phyloP scores from a whole-genome alignment of 2,888 invertebrate species.

The Drosophila prolongata region DNA sequence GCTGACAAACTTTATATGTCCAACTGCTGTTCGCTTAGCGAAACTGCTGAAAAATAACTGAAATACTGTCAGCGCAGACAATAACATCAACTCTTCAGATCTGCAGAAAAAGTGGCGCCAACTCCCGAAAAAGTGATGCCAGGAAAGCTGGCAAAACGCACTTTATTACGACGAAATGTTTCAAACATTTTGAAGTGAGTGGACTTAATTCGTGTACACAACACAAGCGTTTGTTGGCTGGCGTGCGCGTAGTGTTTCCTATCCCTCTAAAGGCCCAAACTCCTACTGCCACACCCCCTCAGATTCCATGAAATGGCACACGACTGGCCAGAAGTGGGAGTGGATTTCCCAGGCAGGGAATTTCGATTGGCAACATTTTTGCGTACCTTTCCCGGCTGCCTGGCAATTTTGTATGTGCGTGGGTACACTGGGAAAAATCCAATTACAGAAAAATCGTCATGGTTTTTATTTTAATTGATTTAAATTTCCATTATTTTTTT shows the following conservation, averaged over 20 bases:
- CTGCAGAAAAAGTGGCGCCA: constrained; percentile 4
- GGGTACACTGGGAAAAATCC: constrained; percentile 1
- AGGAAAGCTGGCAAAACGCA: constrained; percentile 50
- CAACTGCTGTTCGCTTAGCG: constrained; percentile 12
- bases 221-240: constrained; percentile 20
- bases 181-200: constrained; percentile 60
- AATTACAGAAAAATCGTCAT: not conserved
- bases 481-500: too few species aligned
- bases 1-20: constrained; percentile 51
- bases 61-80: constrained; percentile 48
- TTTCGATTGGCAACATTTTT: constrained; percentile 77
- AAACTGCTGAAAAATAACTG: constrained; percentile 62
- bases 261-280: constrained; percentile 23
- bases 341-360: constrained; percentile 47
- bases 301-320: constrained; percentile 1
- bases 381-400: constrained; percentile 68
- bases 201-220: constrained; percentile 73
- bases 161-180: constrained; percentile 71
- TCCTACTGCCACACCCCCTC: constrained; percentile 2
- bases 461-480: too few species aligned
- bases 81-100: constrained; percentile 20
- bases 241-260: constrained; percentile 18
- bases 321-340: constrained; percentile 6
- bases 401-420: constrained; percentile 36
- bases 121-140: not conserved